Conservation (phyloP, 2,113 vertebrate genomes). For the Hoplias malabaricus region DNA sequence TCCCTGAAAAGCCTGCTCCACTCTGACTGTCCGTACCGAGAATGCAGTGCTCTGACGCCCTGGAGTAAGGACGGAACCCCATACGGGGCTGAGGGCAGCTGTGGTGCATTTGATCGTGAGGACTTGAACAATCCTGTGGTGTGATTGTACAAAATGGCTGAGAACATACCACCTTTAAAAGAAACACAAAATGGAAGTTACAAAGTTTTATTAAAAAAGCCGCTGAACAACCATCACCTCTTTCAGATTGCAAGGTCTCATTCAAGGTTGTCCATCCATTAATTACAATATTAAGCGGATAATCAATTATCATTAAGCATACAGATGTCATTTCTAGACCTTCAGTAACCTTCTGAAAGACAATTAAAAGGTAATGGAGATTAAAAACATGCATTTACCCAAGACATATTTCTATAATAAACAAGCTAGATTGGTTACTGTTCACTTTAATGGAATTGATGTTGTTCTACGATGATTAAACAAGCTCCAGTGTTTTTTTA, state of each 20-base stretch:
- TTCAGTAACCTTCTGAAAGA: slow-evolving; percentile 37
- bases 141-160: slow-evolving; percentile 54
- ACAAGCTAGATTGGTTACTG: slow-evolving; percentile 5
- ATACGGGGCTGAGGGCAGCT: slow-evolving; percentile 16
- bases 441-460: slow-evolving; percentile 26
- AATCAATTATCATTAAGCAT: slow-evolving; percentile 36
- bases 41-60: slow-evolving; percentile 60
- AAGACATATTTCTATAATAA: slow-evolving; percentile 17
- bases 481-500: too few relatives aligned
- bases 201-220: neutral
- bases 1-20: slow-evolving; percentile 61
- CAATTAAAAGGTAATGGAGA: slow-evolving; percentile 30
- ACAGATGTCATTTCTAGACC: slow-evolving; percentile 22
- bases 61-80: slow-evolving; percentile 48
- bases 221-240: neutral
- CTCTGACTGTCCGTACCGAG: slow-evolving; percentile 52
- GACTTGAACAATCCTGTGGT: slow-evolving; percentile 54
- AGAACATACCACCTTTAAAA: slow-evolving; percentile 61
- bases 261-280: slow-evolving; percentile 20
- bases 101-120: slow-evolving; percentile 51
- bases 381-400: slow-evolving; percentile 26
- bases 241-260: neutral
- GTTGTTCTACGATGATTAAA: slow-evolving; percentile 25
- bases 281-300: slow-evolving; percentile 24
- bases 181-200: slow-evolving; percentile 11